Evolutionary conservation across 2,113 vertebrate genomes (phyloP), one percentile per base, ranked within the genome.

Genomic region (Leucosticte australis): DNA sequence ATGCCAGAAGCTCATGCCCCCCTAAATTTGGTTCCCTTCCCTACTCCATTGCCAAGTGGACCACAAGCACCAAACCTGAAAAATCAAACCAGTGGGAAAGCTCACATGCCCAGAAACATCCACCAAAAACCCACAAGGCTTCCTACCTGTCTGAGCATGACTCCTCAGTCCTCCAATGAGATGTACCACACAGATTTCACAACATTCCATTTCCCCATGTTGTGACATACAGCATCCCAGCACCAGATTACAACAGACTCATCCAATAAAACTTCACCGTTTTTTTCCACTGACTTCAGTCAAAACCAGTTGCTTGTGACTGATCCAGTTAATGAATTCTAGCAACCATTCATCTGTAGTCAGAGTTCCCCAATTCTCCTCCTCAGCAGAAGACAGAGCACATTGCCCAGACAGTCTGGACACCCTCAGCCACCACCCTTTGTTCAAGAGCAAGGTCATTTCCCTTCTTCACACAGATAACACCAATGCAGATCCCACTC

Each of bases 371-470:
- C 53, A 69, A 0, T 10, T 31, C 47, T 37, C 3, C 27, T 63
- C 62, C 65, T 81, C 64, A 57, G 46, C 55, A 79, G 31, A 83
- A 55, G 35, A 15, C 47, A 63, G 21, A 24, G 33, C 31, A 55
- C 69, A 12, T 17, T 62, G 37, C 28, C 47, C 65, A 30, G 26
- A 18, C n/a, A 10, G 8, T 2, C 62, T 44, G 56, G 80, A 28
- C 39, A 80, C 11, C 28, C 57, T 23, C 50, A 73, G 35, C n/a
- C 46, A 27, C 5, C 50, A 62, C 10, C 14, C 60, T 8, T 10
- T 3, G 7, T 0, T 1, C 5, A 27, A n/a, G 9, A 57, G 44
- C 3, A 5, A 49, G 33, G 56, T 59, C 62, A 35, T 27, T 9
- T 30, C 53, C 71, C 67, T 76, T 79, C 57, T 19, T 52, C 30